Evolutionary conservation across 2,888 invertebrate genomes (phyloP), one percentile per base, ranked within the genome.

Genomic region (Itoplectis maculator): DNA sequence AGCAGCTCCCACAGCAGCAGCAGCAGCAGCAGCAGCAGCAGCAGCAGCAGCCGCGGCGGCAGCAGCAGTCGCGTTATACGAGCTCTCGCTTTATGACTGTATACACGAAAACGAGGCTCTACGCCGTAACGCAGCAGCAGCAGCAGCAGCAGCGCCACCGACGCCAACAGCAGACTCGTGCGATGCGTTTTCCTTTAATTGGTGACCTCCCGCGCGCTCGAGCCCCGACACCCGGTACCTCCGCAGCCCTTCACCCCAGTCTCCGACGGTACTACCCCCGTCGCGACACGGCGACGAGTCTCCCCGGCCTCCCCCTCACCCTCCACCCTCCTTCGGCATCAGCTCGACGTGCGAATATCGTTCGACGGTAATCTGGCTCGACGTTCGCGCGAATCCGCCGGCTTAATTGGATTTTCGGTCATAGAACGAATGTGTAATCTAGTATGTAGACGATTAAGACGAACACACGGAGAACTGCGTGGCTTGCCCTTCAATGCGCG

Each of bases 141-240:
- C n/a, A n/a, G n/a, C n/a, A n/a, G n/a, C 35, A 56, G 54, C 35
- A 51, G 18, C 29, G 29, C 29, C 29, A 29, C 3, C 29, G 5
- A 29, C 56, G 13, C 42, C 54, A 37, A 56, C 45, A 65, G 47
- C 74, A 54, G 59, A 47, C 75, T 69, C 83, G 61, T 51, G 73
- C 82, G 65, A 72, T 84, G 74, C 79, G 70, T 80, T 85, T 84
- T 84, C 76, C 76, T 81, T 85, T 85, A 84, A 87, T 87, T 86
- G 83, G 78, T 86, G 82, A 84, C 81, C 85, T 80, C 77, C 74
- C 81, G 65, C 78, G 59, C 65, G 65, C 66, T 68, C 49, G 35
- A 54, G 47, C 29, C 66, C 74, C 49, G 59, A 63, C 73, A 65
- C 51, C 66, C 66, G 51, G 20, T 42, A 15, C 37, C 56, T 13